phyloP scores from a whole-genome alignment of 1,140 invertebrate genomes.

The Ceratina calcarata region DNA sequence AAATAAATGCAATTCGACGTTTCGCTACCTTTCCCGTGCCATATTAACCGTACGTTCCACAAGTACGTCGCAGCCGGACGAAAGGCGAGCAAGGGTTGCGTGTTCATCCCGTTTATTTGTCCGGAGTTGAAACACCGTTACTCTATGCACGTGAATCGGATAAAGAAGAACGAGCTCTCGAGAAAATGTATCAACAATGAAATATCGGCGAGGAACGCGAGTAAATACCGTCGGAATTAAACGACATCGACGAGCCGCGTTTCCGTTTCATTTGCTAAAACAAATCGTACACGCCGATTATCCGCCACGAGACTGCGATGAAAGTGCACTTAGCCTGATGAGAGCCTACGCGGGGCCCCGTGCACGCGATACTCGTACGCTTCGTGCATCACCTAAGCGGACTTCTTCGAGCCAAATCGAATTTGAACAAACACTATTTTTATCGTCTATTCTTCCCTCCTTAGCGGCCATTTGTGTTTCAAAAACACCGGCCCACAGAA shows the following conservation, averaged over 20 bases:
- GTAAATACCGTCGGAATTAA: slow-evolving; percentile 54
- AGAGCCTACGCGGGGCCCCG: slow-evolving; percentile 58
- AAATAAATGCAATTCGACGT: too few relatives aligned
- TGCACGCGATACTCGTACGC: slow-evolving; percentile 72
- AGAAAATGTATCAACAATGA: neutral
- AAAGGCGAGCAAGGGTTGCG: too few relatives aligned
- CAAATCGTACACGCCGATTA: slow-evolving; percentile 67
- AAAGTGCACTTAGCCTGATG: slow-evolving; percentile 73
- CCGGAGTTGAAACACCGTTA: neutral
- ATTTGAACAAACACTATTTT: slow-evolving; percentile 57
- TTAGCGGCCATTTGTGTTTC: neutral
- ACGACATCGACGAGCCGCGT: slow-evolving; percentile 58
- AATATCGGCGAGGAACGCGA: slow-evolving; percentile 7
- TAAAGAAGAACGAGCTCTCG: neutral
- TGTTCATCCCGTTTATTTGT: neutral
- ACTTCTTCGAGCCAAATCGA: slow-evolving; percentile 56
- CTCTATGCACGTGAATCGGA: neutral
- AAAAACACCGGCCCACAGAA: neutral
- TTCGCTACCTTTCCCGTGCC: too few relatives aligned
- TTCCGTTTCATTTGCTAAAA: slow-evolving; percentile 72
- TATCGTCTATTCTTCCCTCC: slow-evolving; percentile 29
- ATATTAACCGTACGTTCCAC: too few relatives aligned
- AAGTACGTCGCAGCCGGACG: too few relatives aligned
- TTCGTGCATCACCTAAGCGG: slow-evolving; percentile 46
- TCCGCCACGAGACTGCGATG: slow-evolving; percentile 59